These are phyloP conservation scores for Cryptotermes secundus DNA, from an alignment of 1,140 invertebrate genomes.

Conservation along the genomic window DNA sequence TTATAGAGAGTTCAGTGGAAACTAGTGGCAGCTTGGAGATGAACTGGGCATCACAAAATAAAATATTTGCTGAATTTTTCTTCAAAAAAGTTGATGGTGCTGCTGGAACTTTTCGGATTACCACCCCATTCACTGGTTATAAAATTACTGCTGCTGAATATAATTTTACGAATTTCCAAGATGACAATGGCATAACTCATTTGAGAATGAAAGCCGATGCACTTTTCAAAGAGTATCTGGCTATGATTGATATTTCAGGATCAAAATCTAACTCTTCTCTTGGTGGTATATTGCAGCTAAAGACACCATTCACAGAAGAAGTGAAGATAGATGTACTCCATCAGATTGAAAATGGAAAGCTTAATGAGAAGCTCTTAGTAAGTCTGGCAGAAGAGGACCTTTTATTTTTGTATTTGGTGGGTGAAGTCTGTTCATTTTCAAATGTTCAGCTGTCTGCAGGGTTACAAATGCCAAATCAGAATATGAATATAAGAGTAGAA, in stretches of 20 bases:
- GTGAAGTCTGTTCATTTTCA: neutral
- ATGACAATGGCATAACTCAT: neutral
- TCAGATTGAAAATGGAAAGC: neutral
- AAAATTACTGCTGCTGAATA: neutral
- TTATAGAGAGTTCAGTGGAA: neutral
- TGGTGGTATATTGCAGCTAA: neutral
- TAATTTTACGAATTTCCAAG: neutral
- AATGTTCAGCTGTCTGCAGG: neutral
- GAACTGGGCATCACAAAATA: neutral
- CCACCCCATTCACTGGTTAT: constrained; percentile 13
- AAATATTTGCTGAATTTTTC: constrained; percentile 7
- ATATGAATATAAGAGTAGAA: neutral
- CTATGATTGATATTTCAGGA: neutral
- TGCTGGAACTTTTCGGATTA: neutral
- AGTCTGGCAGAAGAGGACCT: neutral
- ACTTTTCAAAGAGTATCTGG: neutral
- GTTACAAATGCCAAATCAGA: neutral
- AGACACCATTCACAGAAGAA: neutral
- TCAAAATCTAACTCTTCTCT: neutral
- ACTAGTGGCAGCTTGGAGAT: neutral
- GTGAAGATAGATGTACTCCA: neutral
- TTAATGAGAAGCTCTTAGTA: neutral
- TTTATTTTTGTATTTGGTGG: neutral
- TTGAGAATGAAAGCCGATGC: neutral
- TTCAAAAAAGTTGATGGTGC: neutral